Conservation (phyloP, 2,113 vertebrate species). For the Excalfactoria chinensis region DNA sequence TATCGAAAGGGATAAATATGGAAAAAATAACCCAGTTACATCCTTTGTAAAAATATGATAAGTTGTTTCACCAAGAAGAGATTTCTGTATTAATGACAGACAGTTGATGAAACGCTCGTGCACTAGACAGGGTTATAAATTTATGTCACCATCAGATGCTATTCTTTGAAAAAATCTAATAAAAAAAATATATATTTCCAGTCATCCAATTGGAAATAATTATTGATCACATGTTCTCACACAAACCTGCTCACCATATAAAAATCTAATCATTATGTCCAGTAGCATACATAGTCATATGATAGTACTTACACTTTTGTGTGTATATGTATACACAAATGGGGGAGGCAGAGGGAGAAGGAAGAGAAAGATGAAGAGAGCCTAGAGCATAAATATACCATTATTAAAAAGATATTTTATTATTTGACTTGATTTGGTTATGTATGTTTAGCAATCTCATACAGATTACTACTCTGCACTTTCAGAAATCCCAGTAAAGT, state of each 20-base stretch:
- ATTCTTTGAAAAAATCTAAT: background rate
- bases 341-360: background rate
- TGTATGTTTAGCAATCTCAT: conserved; percentile 45
- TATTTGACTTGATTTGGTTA: conserved; percentile 2
- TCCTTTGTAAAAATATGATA: background rate
- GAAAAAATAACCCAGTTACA: background rate
- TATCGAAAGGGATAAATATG: background rate
- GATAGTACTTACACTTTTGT: background rate
- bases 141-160: background rate
- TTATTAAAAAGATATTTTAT: conserved; percentile 16
- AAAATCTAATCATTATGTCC: background rate
- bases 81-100: background rate
- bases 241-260: background rate
- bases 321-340: background rate
- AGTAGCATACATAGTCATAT: background rate
- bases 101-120: background rate
- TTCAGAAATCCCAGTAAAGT: conserved; percentile 60
- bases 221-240: background rate
- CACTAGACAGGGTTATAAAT: background rate
- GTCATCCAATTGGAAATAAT: background rate
- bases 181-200: background rate
- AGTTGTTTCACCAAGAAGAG: background rate
- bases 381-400: background rate
- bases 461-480: conserved; percentile 41
- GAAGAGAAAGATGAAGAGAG: background rate